Conservation (phyloP, 37 sponge, comb jelly and placozoan species). For the Tethya wilhelma region DNA sequence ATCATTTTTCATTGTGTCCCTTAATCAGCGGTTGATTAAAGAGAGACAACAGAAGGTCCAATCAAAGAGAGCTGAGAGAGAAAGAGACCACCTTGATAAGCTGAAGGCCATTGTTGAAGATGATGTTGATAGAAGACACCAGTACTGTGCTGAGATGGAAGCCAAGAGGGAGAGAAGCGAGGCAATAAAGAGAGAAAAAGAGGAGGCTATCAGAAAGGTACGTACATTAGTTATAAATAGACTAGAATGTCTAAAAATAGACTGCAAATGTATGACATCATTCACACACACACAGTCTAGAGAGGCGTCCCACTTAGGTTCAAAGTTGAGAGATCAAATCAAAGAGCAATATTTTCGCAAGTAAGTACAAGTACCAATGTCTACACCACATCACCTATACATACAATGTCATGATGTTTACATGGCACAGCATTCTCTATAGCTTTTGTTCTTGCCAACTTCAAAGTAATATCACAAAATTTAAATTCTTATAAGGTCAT, state of each 20-base stretch:
- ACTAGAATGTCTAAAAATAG: too few species aligned
- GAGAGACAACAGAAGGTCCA: neutral
- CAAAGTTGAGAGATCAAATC: conserved; percentile 2
- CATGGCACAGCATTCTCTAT: too few species aligned
- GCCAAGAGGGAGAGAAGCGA: conserved; percentile 17
- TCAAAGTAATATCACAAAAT: too few species aligned
- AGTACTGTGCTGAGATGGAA: neutral
- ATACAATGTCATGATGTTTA: too few species aligned
- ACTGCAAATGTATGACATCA: too few species aligned
- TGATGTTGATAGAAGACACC: conserved; percentile 4
- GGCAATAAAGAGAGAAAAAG: neutral
- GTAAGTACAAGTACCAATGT: neutral
- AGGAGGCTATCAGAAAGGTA: conserved; percentile 1
- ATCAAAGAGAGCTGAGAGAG: neutral
- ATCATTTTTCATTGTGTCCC: neutral
- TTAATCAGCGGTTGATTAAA: neutral
- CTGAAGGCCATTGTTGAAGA: neutral
- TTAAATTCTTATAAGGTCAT: too few species aligned
- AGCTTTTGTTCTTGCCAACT: too few species aligned
- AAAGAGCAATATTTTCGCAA: conserved; percentile 21
- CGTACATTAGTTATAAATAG: neutral
- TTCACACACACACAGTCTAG: neutral
- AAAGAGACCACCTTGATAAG: conserved; percentile 7
- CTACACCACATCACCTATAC: too few species aligned
- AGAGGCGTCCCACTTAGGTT: neutral